Evolutionary conservation across 1,140 invertebrate species (phyloP), one percentile per base, ranked within the genome.

Genomic region (Zaprionus camerounensis): DNA sequence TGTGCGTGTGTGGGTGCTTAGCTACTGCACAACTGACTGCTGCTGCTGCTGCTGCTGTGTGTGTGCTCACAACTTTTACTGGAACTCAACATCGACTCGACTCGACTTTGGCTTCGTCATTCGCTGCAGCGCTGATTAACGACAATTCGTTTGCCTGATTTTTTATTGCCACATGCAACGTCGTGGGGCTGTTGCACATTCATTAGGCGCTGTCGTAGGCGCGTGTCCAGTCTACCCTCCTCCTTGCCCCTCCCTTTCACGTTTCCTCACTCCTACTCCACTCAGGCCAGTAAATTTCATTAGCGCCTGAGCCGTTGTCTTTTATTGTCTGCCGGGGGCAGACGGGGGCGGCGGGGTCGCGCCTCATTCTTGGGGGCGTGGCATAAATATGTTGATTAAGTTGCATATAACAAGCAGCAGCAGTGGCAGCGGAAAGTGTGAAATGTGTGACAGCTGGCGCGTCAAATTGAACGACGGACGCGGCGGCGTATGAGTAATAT

Each of bases 91-190:
- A 59, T 44, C 31, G 41, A 65, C 61, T 41, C 13, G 57, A 62
- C 65, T 66, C 17, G 58, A 58, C 58, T 49, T 75, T 24, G 70
- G 70, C 59, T 58, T 64, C 67, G 68, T 55, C 73, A 76, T 65
- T 71, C 62, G 73, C 68, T 68, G 53, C 49, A 72, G 74, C 84
- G 74, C 85, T 88, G 85, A 88, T 88, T 88, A 88, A 88, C 85
- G 81, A 90, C 81, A 88, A 88, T 88, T 88, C 85, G 85, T 90
- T 88, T 88, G 85, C 78, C 85, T 90, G 85, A 88, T 88, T 90
- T 88, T 88, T 88, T 88, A 88, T 88, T 88, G 70, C 84, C 69
- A 41, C 49, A 24, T 15, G n/a, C 53, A 38, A 65, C 15, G 20
- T 38, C 1, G 31, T 63, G 72, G 20, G 59, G 74, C 68, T 73